A percentile compares a stretch with the other conserved stretches of the same genome.
These are phyloP conservation scores for Cryptocheilus praepositus DNA, from an alignment of 2,888 invertebrate genomes.

Conservation along the genomic window DNA sequence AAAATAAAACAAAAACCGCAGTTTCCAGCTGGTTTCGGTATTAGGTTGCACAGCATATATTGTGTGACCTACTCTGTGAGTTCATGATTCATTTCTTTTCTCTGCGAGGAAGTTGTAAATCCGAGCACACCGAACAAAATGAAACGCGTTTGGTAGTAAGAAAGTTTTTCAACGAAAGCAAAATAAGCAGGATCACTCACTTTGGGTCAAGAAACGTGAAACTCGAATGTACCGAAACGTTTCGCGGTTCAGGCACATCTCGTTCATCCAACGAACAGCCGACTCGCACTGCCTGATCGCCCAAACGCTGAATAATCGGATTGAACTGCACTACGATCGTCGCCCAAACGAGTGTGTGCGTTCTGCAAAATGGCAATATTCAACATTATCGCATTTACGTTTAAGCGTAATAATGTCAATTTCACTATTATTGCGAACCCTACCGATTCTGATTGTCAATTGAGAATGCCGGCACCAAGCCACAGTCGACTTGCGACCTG, in stretches of 20 bases:
- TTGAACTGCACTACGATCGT: constrained; percentile 90
- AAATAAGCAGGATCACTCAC: constrained; percentile 69
- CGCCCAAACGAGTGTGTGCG: constrained; percentile 80
- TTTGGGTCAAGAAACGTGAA: constrained; percentile 76
- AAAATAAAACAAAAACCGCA: no score
- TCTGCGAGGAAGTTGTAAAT: no score
- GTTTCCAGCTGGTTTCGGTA: no score
- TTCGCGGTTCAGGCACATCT: constrained; percentile 73
- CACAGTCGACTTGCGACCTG: constrained; percentile 54
- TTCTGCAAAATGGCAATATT: constrained; percentile 74
- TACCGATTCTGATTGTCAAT: constrained; percentile 67
- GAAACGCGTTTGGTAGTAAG: no score
- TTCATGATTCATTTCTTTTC: no score
- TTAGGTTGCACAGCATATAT: no score
- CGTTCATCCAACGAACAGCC: constrained; percentile 82
- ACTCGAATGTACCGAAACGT: constrained; percentile 78
- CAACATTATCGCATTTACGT: no score
- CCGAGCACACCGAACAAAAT: no score
- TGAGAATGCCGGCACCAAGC: constrained; percentile 68
- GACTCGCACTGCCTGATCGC: constrained; percentile 87
- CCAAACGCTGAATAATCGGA: constrained; percentile 88
- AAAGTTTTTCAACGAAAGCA: no score
- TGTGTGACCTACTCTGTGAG: no score
- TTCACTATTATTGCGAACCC: background rate
- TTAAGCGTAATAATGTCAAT: no score